Evolutionary conservation across 2,797 vertebrate species (phyloP).

Genomic region (Sternotherus odoratus): DNA sequence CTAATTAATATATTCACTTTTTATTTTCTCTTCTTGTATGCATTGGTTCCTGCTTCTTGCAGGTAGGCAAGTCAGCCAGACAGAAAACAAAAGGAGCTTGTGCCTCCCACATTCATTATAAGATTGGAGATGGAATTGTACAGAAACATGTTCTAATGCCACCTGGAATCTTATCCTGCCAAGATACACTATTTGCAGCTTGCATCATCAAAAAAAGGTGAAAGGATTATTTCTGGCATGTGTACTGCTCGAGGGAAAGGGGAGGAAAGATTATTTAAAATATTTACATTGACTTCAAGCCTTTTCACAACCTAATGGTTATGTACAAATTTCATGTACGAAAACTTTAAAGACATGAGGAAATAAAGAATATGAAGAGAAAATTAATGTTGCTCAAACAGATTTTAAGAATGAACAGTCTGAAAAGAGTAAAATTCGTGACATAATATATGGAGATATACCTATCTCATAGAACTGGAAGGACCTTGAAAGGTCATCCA

Average conservation of each 20-base stretch:
- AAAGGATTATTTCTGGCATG: conserved; percentile 31
- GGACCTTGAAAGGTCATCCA: no score
- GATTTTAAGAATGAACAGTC: neutral
- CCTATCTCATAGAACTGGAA: no score
- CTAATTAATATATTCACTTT: neutral
- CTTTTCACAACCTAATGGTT: neutral
- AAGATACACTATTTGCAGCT: conserved; percentile 4
- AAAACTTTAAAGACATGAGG: neutral
- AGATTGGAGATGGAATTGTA: neutral
- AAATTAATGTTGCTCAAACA: neutral
- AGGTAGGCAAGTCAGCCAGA: accelerated
- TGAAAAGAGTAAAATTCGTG: neutral
- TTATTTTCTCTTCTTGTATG: neutral
- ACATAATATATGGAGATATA: no score
- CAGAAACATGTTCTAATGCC: neutral
- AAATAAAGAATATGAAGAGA: neutral
- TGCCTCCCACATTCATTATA: neutral
- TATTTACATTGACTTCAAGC: neutral
- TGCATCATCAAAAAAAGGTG: conserved; percentile 30
- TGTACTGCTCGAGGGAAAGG: neutral
- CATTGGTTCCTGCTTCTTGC: neutral
- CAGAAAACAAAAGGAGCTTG: neutral
- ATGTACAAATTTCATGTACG: neutral
- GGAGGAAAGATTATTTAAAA: conserved; percentile 25
- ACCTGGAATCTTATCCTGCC: neutral